Evolutionary conservation across 2,797 vertebrate species (phyloP), one percentile per base, ranked within the genome.

Genomic region (Tiaroga cobitis): DNA sequence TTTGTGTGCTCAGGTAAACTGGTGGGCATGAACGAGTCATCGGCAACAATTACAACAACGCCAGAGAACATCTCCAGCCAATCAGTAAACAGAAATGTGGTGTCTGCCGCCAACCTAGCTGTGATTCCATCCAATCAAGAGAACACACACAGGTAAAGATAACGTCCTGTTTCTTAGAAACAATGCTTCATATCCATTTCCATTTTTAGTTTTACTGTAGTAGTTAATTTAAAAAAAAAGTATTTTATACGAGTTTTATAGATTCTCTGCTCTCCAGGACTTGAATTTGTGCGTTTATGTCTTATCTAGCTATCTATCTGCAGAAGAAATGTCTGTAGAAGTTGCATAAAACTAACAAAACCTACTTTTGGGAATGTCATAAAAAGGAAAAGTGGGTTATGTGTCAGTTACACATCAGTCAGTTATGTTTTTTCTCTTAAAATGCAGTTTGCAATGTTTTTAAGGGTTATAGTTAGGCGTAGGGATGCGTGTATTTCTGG

Each of bases 21-120:
- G 84, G 93, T 95, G 78, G 98, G 98, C 87, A 99, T 99, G 98
- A 99, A 99, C 88, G 98, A 99, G 93, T 96, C 93, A 41, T 96
- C 96, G 4, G 87, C 95, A 77, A 93, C 93, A 2, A 82, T 99
- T 91, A 87, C 94, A 88, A 91, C 96, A 91, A 94, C 96, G 69
- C 94, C 96, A 0, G 94, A 95, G 85, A 96, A 95, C 89, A 87
- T 93, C 79, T 94, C 96, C 65, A 93, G 93, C 77, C 96, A 91
- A 78, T 74, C 93, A 87, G 89, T 98, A 91, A 93, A 90, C 88
- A 95, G 96, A 91, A 97, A 94, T 85, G 90, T 99, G 80, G 93
- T 96, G 80, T 95, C 95, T 0, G 94, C 96, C 74, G 97, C 97
- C 91, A 99, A 99, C 77, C 77, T 99, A 8, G 97, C 96, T 16